Conservation (phyloP, 2,113 vertebrate genomes). For the Calypte anna region DNA sequence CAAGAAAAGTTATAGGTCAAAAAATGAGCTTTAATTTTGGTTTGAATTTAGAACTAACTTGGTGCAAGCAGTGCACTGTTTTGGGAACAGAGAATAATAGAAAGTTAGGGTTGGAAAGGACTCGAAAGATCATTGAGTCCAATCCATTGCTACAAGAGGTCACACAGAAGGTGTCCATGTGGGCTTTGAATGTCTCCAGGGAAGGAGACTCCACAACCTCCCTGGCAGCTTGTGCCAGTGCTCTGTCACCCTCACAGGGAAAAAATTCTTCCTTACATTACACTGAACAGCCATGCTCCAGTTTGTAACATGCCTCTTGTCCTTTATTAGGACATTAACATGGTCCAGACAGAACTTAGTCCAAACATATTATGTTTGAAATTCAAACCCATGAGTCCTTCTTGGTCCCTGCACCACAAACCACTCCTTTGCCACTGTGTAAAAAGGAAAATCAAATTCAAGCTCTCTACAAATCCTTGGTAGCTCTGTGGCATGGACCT, state of each 20-base stretch:
- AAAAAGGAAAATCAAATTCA: background rate
- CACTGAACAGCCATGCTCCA: no score
- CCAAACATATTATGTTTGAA: background rate
- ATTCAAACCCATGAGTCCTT: background rate
- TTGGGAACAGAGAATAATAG: background rate
- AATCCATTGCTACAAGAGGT: no score
- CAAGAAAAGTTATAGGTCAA: background rate
- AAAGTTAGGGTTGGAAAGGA: no score
- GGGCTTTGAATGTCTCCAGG: no score
- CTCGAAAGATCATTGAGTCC: no score
- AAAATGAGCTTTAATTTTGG: background rate
- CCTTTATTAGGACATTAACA: no score
- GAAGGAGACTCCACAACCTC: no score
- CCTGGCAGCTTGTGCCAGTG: no score
- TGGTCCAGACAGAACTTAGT: background rate
- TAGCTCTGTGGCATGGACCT: rapidly evolving
- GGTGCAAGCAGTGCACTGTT: background rate
- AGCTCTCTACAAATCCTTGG: background rate
- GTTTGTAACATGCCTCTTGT: no score
- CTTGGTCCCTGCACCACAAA: background rate
- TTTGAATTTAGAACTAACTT: background rate
- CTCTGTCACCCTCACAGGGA: no score
- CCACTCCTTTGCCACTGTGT: background rate
- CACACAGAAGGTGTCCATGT: no score
- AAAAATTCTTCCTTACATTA: no score